Evolutionary conservation across 1,140 invertebrate genomes (phyloP), one percentile per base, ranked within the genome.

Genomic region (Drosophila tani): DNA sequence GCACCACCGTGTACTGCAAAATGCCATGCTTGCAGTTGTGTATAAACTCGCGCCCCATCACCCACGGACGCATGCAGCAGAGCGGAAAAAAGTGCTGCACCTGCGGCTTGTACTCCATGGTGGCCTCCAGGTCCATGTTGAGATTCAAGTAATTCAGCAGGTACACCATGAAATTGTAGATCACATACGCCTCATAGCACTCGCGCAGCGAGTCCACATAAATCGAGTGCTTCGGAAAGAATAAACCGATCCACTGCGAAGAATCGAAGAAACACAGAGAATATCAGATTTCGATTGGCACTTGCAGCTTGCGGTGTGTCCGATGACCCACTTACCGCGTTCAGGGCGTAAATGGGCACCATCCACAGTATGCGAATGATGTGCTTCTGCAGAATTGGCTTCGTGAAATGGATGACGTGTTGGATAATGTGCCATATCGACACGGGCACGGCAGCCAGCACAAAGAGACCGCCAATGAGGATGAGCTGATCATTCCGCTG

Each of bases 151-250:
- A 99, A 85, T 97, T 98, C 53, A 99, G 93, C 49, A 99, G 94
- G 93, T 97, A 99, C 91, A 97, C 97, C 97, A 99, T 98, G 91
- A 99, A 99, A 94, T 98, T 99, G 91, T 99, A 99, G 84, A 99
- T 99, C 0, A 99, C 98, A 95, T 98, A 99, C 12, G 96, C 96
- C 94, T 99, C 98, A 92, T 99, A 99, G 92, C 98, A 99, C 94
- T 99, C 98, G 93, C 98, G 94, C 29, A 97, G 92, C 80, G 97
- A 97, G 91, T 99, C 98, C 85, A 99, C 94, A 91, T 99, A 99
- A 67, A 99, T 98, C 19, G 97, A 97, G 74, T 96, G 95, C 79
- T 95, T 94, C 19, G 97, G 97, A 93, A 97, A 97, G 29, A 96
- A 94, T 47, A 98, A 92, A 47, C 97, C 97, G 71, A 98, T 94